Evolutionary conservation across 1,140 invertebrate genomes (phyloP).

Genomic region (Chionoecetes opilio): DNA sequence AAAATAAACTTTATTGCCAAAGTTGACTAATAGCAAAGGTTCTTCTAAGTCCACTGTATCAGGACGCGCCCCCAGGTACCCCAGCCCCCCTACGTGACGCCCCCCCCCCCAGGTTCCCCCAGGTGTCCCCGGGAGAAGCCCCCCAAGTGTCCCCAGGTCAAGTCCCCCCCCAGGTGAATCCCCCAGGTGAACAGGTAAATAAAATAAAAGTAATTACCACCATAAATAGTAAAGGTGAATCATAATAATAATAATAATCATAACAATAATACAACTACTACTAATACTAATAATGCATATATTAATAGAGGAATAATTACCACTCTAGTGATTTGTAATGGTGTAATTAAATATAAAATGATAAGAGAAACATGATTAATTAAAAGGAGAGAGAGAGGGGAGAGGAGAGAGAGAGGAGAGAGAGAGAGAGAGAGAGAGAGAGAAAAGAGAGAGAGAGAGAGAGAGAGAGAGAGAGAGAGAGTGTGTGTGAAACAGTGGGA

Average conservation of each 20-base stretch:
- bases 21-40: neutral
- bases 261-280: neutral
- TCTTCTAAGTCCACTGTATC: slow-evolving; percentile 12
- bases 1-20: slow-evolving; percentile 19
- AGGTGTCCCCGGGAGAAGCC: neutral
- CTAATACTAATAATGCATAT: too few species aligned
- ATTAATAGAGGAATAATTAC: neutral
- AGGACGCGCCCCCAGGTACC: neutral
- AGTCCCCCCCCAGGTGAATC: too few species aligned
- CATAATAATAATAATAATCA: neutral
- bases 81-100: neutral
- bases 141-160: neutral
- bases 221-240: neutral
- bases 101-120: neutral
- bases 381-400: neutral
- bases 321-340: neutral
- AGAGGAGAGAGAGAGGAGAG: neutral
- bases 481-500: neutral
- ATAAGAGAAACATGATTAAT: neutral
- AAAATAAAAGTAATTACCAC: neutral
- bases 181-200: neutral
- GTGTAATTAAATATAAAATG: neutral
- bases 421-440: neutral
- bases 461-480: neutral
- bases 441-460: neutral